phyloP scores from a whole-genome alignment of 1,140 invertebrate species.

The Oryctes rhinoceros region DNA sequence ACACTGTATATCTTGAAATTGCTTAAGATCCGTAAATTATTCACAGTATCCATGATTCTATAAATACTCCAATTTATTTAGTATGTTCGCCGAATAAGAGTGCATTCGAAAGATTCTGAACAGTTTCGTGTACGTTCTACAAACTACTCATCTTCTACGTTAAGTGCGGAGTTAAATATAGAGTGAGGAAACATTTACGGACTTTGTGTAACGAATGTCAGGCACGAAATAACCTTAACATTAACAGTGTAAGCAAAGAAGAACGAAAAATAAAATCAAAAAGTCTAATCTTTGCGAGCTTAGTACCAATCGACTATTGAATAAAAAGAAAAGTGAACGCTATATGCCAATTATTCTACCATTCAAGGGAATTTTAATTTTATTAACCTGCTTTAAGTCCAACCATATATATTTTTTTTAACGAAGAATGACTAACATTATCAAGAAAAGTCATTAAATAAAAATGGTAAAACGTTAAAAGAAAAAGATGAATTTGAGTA shows the following conservation, averaged over 20 bases:
- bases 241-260: background rate
- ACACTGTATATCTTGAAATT: background rate
- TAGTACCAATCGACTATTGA: too few species aligned
- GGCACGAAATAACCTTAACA: background rate
- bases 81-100: background rate
- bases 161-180: slow-evolving; percentile 1
- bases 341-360: too few species aligned
- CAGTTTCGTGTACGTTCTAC: background rate
- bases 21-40: background rate
- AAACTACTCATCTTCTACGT: background rate
- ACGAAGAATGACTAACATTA: too few species aligned
- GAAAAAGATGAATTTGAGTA: too few species aligned
- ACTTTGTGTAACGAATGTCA: background rate
- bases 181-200: background rate
- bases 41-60: background rate
- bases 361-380: too few species aligned
- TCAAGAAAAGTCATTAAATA: too few species aligned
- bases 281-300: too few species aligned
- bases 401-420: too few species aligned
- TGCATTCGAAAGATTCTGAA: background rate
- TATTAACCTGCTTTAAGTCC: too few species aligned
- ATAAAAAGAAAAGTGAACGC: too few species aligned
- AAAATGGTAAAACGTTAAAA: too few species aligned
- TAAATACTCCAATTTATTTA: slow-evolving; percentile 9
- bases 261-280: background rate